phyloP scores from a whole-genome alignment of 2,113 vertebrate genomes.

The Pachyramphus minor region DNA sequence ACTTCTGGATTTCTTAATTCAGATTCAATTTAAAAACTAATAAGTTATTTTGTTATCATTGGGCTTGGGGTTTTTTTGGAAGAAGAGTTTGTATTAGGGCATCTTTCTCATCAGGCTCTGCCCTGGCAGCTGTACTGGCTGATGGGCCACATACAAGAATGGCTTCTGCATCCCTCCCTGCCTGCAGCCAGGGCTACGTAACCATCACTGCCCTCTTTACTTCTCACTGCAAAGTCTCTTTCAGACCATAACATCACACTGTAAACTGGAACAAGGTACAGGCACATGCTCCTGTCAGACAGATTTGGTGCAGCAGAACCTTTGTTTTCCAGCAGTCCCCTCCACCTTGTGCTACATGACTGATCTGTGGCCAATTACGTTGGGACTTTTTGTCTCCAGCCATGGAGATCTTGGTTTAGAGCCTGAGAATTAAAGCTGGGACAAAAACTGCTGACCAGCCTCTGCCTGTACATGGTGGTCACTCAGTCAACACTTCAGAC shows the following conservation, averaged over 20 bases:
- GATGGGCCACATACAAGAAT: background rate
- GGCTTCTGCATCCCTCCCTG: background rate
- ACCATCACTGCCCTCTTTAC: background rate
- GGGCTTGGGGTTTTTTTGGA: rapidly evolving
- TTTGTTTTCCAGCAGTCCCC: background rate
- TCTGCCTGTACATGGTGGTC: background rate
- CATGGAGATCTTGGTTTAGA: background rate
- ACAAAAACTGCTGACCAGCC: background rate
- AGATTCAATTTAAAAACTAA: background rate
- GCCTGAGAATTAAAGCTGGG: background rate
- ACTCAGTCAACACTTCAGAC: background rate
- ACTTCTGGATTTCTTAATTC: background rate
- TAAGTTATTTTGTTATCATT: background rate
- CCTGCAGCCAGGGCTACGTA: background rate
- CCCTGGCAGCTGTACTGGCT: background rate
- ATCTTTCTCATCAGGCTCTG: background rate
- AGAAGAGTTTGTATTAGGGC: background rate
- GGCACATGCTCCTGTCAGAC: background rate
- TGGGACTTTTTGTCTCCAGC: background rate
- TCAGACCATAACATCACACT: background rate
- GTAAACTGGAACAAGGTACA: background rate
- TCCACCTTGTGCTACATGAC: background rate
- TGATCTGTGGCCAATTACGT: background rate
- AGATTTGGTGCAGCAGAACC: background rate
- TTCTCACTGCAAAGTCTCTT: background rate